phyloP scores from a whole-genome alignment of 2,888 invertebrate species.

The Dolichopus griseipennis region DNA sequence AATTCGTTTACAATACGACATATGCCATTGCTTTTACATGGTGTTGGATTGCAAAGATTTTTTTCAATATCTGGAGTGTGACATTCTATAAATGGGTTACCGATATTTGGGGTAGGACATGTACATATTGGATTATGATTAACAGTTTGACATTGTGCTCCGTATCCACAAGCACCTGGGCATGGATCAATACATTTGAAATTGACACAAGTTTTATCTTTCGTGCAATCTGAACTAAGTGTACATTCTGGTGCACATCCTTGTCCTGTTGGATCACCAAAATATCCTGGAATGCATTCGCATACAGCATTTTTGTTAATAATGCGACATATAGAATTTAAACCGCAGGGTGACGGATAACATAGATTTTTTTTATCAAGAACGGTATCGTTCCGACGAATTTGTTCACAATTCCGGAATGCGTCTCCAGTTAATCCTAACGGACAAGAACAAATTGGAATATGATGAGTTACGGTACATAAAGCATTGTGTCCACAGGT shows the following conservation, averaged over 20 bases:
- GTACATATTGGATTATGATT: conserved; percentile 81
- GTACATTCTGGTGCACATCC: conserved; percentile 77
- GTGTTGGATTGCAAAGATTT: conserved; percentile 77
- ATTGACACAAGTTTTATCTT: conserved; percentile 65
- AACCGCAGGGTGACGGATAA: conserved; percentile 66
- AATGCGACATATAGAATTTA: conserved; percentile 60
- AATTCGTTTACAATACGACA: conserved; percentile 62
- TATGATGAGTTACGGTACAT: conserved; percentile 63
- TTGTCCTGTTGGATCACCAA: conserved; percentile 56
- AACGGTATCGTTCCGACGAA: conserved; percentile 26
- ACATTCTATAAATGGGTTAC: conserved; percentile 73
- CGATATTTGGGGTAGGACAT: conserved; percentile 62
- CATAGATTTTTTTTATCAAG: conserved; percentile 48
- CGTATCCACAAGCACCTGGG: conserved; percentile 67
- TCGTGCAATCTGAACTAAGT: conserved; percentile 69
- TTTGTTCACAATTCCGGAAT: conserved; percentile 47
- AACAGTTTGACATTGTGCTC: conserved; percentile 67
- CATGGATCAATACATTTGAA: conserved; percentile 75
- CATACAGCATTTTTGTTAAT: conserved; percentile 54
- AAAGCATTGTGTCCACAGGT: conserved; percentile 76
- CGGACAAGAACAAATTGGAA: conserved; percentile 56
- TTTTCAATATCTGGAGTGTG: conserved; percentile 42
- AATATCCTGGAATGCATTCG: conserved; percentile 66
- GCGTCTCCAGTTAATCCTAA: conserved; percentile 57
- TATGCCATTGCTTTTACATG: conserved; percentile 73